These are phyloP conservation scores for Troides oblongomaculatus DNA, from an alignment of 2,888 invertebrate species.

Conservation along the genomic window DNA sequence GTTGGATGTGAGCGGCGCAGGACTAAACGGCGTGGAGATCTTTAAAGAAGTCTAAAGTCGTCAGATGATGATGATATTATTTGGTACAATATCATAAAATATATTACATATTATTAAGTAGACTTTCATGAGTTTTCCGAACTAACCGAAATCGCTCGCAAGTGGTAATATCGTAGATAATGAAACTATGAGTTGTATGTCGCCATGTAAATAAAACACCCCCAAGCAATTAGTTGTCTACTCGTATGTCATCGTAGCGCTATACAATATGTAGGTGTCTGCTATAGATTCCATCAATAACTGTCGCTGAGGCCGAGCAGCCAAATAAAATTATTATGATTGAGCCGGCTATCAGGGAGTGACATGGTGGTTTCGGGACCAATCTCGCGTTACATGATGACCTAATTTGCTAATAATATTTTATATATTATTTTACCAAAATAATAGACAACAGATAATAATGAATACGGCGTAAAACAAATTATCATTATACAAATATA, in stretches of 20 bases:
- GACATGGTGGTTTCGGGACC: constrained; percentile 54
- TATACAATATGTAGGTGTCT: constrained; percentile 33
- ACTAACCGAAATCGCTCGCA: background rate
- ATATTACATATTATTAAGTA: too few species aligned
- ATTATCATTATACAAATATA: too few species aligned
- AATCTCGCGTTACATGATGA: constrained; percentile 62
- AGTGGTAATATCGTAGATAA: background rate
- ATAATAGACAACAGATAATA: constrained; percentile 12
- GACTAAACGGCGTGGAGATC: too few species aligned
- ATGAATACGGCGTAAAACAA: background rate
- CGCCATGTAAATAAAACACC: constrained; percentile 51
- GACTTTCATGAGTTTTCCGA: background rate
- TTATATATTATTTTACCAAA: constrained; percentile 17
- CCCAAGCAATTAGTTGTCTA: constrained; percentile 52
- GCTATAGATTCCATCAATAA: constrained; percentile 68
- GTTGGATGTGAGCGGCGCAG: too few species aligned
- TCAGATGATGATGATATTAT: too few species aligned
- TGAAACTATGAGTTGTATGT: background rate
- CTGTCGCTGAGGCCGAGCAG: constrained; percentile 70
- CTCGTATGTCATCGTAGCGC: background rate
- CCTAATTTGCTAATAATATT: constrained; percentile 57
- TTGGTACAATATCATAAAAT: too few species aligned
- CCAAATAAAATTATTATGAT: constrained; percentile 73
- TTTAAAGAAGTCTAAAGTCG: too few species aligned
- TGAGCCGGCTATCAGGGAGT: constrained; percentile 50